Evolutionary conservation across 2,797 vertebrate genomes (phyloP), one percentile per base, ranked within the genome.

Genomic region (Centroberyx gerrardi): DNA sequence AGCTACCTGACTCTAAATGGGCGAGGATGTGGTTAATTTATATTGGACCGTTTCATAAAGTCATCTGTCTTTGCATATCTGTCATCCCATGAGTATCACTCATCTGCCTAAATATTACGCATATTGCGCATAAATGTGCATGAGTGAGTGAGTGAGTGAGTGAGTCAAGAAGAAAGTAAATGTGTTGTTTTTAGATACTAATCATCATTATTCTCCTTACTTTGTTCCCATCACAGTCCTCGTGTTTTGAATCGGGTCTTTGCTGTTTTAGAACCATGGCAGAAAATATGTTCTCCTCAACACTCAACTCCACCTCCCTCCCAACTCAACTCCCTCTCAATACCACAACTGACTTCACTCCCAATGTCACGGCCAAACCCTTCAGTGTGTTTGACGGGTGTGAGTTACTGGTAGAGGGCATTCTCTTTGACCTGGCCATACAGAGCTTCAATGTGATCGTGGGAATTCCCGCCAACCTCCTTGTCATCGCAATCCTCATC

Each of bases 321-420:
- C 78, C 68, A 0, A 84, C 72, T 51, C 59, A 28, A 0, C 17
- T 53, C 6, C 53, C 4, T 0, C 38, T 64, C 4, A 91, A 90
- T 33, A 2, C 56, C 69, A 86, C 85, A 0, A 3, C 22, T n/a
- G 15, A 49, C 15, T 22, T 55, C 44, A 56, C 42, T 3, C 3
- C n/a, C 68, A 94, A 94, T 1, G 28, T 40, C 54, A 94, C 93
- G 0, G 44, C 0, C 0, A 89, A 58, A 40, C 83, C 88, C 10
- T 93, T 95, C 83, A 95, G 83, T n/a, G 92, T 89, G 18, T 84
- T 96, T 31, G 92, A 93, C 0, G 92, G 93, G 3, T 96, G 95
- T 2, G 94, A 96, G 0, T 2, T 63, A 0, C 81, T 85, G 66
- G 62, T 69, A 0, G 93, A 93, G 68, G 94, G 81, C 13, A 9